Base-by-base conservation (phyloP, 92 coral and sea anemone species). In the Epizoanthus rinbou region DNA sequence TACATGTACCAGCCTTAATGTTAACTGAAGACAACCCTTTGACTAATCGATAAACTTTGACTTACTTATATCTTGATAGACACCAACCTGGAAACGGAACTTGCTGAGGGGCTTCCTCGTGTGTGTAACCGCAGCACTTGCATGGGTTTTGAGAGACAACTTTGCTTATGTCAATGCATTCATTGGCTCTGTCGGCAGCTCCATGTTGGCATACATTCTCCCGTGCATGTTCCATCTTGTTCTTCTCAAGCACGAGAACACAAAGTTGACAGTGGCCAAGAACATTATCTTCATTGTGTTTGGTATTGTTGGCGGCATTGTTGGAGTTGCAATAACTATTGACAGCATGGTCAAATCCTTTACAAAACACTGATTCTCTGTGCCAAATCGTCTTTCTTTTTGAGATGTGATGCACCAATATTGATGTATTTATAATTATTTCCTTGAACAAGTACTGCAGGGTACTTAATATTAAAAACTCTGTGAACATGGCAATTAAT, bases 81-180 rank as follows among this genome's bases (percentile, higher is more conserved):
- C 92, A 25, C 82, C 94, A 37, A 16, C 93, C 16, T 93, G 98
- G 98, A 93, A 93, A 65, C 86, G 98, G 43, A 93, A 93, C 74
- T 45, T 93, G 23, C 74, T 93, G 69, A 88, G 98, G 2, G 73
- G 90, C 10, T 22, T 54, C 68, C 93, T 93, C 18, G 98, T 93
- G 15, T 67, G 85, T 9, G 50, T 82, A 4, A 91, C 98, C 18
- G 98, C 98, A 15, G 92, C 85, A 39, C 57, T 91, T 0, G 98
- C 98, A 9, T 68, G 88, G 57, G 82, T 87, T 1, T 76, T 93
- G 17, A 93, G 92, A 84, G 82, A 87, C 74, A 88, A 93, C 84
- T 93, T 93, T 86, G 98, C 98, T 39, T 93, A 93, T 50, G 94
- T 93, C 56, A 93, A 87, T 75, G 94, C 98, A 15, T 83, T 93